Evolutionary conservation across 1,140 invertebrate genomes (phyloP), one percentile per base, ranked within the genome.

Genomic region (Saxidomus purpurata): DNA sequence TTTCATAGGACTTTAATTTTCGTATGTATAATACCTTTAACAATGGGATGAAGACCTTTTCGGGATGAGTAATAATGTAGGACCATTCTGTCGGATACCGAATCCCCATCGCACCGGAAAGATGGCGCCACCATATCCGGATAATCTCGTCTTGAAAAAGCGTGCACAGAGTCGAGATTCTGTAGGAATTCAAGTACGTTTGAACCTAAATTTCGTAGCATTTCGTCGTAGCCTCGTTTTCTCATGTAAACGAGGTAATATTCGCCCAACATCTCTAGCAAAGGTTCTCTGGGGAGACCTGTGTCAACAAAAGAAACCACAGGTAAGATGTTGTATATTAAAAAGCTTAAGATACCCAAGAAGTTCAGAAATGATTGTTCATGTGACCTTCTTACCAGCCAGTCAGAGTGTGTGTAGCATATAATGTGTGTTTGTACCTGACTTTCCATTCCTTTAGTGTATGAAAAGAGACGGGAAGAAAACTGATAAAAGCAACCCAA

Each of bases 131-230:
- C 83, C n/a, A 87, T 86, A 38, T 93, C 92, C 17, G 92, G 93
- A 43, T 90, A 93, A 19, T 92, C 90, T 22, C 91, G 87, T 22
- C 87, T 90, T 2, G 90, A 47, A 43, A 93, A 89, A 8, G 69
- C 87, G 83, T 93, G 93, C 3, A 93, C 74, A 43, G 87, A 93
- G 81, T 93, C 93, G 19, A 93, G 63, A 79, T 93, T 93, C 84
- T 93, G 91, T 3, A 93, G 34, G 77, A 93, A 93, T 47, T 93
- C 92, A 52, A 93, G 89, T n/a, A 93, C 87, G 59, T 93, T 93
- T 43, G 76, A 80, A 17, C 92, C 93, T 1, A 93, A 80, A 61
- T 93, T 92, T 0, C 93, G 80, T n/a, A 93, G 79, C n/a, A 93
- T 55, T 83, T 93, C 93, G 49, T 93, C 92, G 82, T 93, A 92